These are phyloP conservation scores for Hypothenemus hampei DNA, from an alignment of 1,140 invertebrate species.

Conservation along the genomic window DNA sequence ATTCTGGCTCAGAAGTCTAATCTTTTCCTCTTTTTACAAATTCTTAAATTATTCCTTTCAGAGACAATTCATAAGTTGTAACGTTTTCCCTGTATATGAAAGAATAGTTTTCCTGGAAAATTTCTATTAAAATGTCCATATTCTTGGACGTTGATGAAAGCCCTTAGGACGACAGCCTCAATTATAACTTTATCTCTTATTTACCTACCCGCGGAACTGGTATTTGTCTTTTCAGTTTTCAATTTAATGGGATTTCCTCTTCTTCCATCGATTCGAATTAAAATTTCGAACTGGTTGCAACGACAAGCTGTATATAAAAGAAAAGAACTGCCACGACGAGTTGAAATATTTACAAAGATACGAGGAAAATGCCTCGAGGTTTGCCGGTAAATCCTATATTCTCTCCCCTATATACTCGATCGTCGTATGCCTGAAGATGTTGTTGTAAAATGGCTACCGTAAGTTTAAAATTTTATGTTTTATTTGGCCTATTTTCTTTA, in stretches of 20 bases:
- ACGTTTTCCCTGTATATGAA: too few species aligned
- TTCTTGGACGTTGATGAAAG: too few species aligned
- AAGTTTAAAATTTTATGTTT: background rate
- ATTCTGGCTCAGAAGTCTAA: too few species aligned
- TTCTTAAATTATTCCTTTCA: too few species aligned
- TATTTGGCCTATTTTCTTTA: background rate
- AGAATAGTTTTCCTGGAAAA: too few species aligned
- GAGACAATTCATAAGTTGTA: too few species aligned
- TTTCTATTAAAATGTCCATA: too few species aligned
- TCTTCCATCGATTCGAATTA: background rate
- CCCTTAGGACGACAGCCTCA: background rate
- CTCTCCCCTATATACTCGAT: background rate
- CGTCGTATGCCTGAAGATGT: too few species aligned
- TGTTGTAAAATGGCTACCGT: background rate
- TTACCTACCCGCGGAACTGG: conserved; percentile 3
- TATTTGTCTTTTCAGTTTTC: conserved; percentile 10
- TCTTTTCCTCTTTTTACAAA: too few species aligned
- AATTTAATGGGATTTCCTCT: conserved; percentile 2
- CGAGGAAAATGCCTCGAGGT: background rate
- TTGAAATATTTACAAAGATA: background rate
- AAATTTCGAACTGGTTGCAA: background rate
- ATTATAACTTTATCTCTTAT: conserved; percentile 15
- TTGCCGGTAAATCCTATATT: background rate
- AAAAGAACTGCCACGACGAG: background rate
- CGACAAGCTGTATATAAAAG: background rate